Conservation (phyloP, 1,140 invertebrate genomes). For the Drosophila dunni region DNA sequence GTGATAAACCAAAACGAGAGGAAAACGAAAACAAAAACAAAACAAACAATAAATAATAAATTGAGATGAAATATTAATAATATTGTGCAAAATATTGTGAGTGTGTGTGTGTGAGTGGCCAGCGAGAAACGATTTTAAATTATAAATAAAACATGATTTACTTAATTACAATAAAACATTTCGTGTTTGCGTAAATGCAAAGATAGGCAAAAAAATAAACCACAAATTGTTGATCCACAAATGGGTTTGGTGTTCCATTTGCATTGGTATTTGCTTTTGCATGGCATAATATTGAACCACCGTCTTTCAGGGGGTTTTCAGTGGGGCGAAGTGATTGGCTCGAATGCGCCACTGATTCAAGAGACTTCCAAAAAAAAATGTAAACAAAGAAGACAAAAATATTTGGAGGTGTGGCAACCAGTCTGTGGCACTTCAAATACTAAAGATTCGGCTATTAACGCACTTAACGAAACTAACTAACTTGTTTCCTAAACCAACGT, state of each 20-base stretch:
- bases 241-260: conserved; percentile 31
- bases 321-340: neutral
- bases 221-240: conserved; percentile 22
- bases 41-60: conserved; percentile 6
- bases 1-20: conserved; percentile 65
- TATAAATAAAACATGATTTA: conserved; percentile 82
- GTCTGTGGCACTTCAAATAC: conserved; percentile 20
- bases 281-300: conserved; percentile 40
- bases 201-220: neutral
- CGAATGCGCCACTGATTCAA: conserved; percentile 26
- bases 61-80: conserved; percentile 31
- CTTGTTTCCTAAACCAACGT: conserved; percentile 5
- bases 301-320: neutral
- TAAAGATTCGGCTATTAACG: conserved; percentile 7
- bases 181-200: conserved; percentile 28
- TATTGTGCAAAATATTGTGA: conserved; percentile 66
- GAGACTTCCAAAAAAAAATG: conserved; percentile 5
- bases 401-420: conserved; percentile 39
- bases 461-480: conserved; percentile 20
- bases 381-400: conserved; percentile 7
- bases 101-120: conserved; percentile 1
- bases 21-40: neutral
- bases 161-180: conserved; percentile 35
- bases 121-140: conserved; percentile 70
- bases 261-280: conserved; percentile 25